A percentile compares a stretch with the other conserved stretches of the same genome.
These are phyloP conservation scores for Cryptocheilus praepositus DNA, from an alignment of 2,888 invertebrate genomes.

Conservation along the genomic window DNA sequence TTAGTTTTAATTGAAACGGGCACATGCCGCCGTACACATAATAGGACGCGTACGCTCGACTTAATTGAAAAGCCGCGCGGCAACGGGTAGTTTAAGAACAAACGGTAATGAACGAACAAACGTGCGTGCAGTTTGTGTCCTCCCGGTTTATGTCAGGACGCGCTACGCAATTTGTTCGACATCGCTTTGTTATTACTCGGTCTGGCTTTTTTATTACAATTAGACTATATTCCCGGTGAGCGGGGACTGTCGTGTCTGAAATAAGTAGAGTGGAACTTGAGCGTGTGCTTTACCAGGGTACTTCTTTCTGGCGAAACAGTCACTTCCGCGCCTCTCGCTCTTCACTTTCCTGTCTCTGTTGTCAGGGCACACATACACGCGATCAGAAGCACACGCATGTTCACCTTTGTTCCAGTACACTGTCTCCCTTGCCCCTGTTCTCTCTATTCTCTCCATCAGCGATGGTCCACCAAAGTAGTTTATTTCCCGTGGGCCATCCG, in stretches of 20 bases:
- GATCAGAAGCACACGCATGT: neutral
- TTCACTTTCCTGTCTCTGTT: neutral
- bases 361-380: neutral
- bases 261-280: neutral
- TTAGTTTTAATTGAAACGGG: conserved; percentile 42
- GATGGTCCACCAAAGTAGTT: conserved; percentile 40
- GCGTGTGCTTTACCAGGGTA: conserved; percentile 11
- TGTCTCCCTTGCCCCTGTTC: too few species aligned
- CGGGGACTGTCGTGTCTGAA: too few species aligned
- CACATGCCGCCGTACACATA: neutral
- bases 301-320: conserved; percentile 4
- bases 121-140: neutral
- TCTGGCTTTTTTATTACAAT: too few species aligned
- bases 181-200: too few species aligned
- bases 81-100: conserved; percentile 22
- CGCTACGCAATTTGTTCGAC: too few species aligned
- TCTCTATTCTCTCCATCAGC: conserved; percentile 38
- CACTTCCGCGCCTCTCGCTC: conserved; percentile 19
- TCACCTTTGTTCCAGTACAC: neutral
- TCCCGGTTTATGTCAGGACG: too few species aligned
- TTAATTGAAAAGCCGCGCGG: conserved; percentile 43
- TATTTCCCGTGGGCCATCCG: conserved; percentile 44
- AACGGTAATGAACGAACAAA: conserved; percentile 27
- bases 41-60: conserved; percentile 18
- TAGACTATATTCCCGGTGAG: too few species aligned